Evolutionary conservation across 2,888 invertebrate genomes (phyloP).

Genomic region (Limnephilus auricula): DNA sequence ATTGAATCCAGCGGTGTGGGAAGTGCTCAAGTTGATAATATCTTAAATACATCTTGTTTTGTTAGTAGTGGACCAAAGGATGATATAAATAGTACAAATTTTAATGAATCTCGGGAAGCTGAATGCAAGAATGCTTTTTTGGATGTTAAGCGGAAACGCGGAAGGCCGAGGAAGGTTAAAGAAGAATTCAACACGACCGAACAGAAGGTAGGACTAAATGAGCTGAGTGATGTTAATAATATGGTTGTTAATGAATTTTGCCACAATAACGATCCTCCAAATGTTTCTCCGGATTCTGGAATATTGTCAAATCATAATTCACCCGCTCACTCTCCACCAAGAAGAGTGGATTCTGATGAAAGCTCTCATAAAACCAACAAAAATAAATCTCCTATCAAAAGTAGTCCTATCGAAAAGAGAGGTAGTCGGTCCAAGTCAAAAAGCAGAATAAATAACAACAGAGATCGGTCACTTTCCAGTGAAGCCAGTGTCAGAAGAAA

Average conservation of each 20-base stretch:
- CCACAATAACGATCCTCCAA: conserved; percentile 77
- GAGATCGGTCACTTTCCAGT: conserved; percentile 76
- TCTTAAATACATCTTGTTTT: conserved; percentile 67
- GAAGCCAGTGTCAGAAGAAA: conserved; percentile 71
- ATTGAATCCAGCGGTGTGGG: conserved; percentile 74
- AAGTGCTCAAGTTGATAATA: conserved; percentile 69
- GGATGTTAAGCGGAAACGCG: conserved; percentile 79
- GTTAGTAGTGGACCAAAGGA: conserved; percentile 70
- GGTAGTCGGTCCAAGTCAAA: conserved; percentile 75
- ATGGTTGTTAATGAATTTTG: conserved; percentile 76
- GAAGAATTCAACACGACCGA: conserved; percentile 68
- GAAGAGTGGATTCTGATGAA: conserved; percentile 75
- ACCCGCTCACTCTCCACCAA: conserved; percentile 82
- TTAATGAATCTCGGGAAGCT: conserved; percentile 76
- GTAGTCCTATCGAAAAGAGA: conserved; percentile 72
- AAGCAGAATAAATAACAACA: conserved; percentile 72
- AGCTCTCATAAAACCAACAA: conserved; percentile 71
- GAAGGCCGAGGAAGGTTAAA: conserved; percentile 78
- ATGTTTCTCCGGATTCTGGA: conserved; percentile 94
- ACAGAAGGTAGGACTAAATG: conserved; percentile 66
- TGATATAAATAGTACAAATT: conserved; percentile 74
- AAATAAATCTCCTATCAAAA: conserved; percentile 75
- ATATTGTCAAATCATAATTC: conserved; percentile 91
- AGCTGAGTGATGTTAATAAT: conserved; percentile 70
- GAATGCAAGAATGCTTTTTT: conserved; percentile 71